Percentiles rank a stretch among this genome's conserved stretches.
phyloP scores from a whole-genome alignment of 2,888 invertebrate species.

The Xylota segnis region DNA sequence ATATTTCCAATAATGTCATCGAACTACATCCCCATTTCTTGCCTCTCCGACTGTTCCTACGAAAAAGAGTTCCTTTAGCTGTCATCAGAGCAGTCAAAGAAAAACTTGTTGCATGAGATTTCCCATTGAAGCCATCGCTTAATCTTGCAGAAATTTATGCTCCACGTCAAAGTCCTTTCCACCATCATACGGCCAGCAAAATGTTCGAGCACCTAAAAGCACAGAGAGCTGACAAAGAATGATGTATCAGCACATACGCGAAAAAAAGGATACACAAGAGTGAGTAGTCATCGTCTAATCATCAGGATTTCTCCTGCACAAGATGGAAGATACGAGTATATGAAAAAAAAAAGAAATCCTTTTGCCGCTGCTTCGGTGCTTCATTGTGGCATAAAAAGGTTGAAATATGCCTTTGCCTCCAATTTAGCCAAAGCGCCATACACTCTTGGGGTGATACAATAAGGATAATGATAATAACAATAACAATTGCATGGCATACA shows the following conservation, averaged over 20 bases:
- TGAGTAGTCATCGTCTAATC: constrained; percentile 25
- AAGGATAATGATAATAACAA: constrained; percentile 74
- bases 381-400: constrained; percentile 27
- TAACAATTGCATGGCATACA: constrained; percentile 66
- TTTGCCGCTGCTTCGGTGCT: not conserved
- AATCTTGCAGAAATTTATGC: not conserved
- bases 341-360: not conserved
- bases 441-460: constrained; percentile 47
- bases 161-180: not conserved
- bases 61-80: not conserved
- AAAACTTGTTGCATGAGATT: constrained; percentile 32
- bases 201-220: constrained; percentile 1
- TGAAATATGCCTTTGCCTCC: constrained; percentile 54
- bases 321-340: not conserved
- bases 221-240: constrained; percentile 8
- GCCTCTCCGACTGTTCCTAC: constrained; percentile 11
- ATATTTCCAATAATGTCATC: not conserved
- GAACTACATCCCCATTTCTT: not conserved
- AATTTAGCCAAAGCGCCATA: constrained; percentile 42
- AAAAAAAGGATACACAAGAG: not conserved
- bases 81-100: not conserved
- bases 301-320: constrained; percentile 17
- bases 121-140: not conserved
- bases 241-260: constrained; percentile 33
- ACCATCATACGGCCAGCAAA: constrained; percentile 1